phyloP scores from a whole-genome alignment of 2,888 invertebrate species.

The Ophion obscuratus region DNA sequence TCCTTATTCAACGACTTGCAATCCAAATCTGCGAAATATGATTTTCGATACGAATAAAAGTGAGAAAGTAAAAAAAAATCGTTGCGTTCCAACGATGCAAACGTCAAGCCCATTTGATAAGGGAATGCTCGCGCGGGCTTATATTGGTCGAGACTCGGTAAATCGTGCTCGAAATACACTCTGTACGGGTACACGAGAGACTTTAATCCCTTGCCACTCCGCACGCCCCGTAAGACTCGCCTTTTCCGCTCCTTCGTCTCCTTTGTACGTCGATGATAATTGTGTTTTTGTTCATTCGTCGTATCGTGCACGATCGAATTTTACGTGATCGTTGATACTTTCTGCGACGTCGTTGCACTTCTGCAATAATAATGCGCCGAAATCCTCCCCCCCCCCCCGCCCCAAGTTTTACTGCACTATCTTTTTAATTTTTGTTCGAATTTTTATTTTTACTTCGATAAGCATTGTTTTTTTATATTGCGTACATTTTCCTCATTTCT shows the following conservation, averaged over 20 bases:
- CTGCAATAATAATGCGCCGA: neutral
- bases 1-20: no score
- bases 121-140: neutral
- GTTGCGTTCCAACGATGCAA: no score
- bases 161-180: slow-evolving; percentile 8
- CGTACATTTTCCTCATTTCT: no score
- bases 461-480: no score
- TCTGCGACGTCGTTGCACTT: neutral
- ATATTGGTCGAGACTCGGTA: neutral
- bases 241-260: neutral
- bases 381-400: neutral
- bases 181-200: neutral
- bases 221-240: neutral
- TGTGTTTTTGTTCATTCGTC: slow-evolving; percentile 23
- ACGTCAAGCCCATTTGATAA: slow-evolving; percentile 15
- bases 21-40: no score
- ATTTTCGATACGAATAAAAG: no score
- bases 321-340: neutral
- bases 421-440: no score
- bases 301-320: slow-evolving; percentile 10
- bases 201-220: neutral
- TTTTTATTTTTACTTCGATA: no score
- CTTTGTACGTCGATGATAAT: slow-evolving; percentile 34
- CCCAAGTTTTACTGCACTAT: no score
- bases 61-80: no score